Conservation (phyloP, 2,888 invertebrate genomes). For the Sinhomidia bicolor region DNA sequence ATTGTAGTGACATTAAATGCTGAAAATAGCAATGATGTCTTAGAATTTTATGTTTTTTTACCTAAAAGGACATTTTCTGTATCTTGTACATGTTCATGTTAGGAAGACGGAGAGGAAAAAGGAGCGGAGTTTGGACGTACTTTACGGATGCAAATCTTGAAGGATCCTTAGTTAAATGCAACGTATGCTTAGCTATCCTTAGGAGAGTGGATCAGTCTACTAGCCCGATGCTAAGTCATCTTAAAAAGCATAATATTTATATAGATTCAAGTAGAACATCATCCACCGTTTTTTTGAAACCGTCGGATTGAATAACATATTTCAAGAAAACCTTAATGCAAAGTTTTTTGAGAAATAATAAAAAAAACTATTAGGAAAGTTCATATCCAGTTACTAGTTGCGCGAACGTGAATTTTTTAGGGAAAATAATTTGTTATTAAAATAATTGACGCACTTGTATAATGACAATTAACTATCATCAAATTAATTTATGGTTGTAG, state of each 20-base stretch:
- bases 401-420: no score
- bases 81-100: not conserved
- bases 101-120: conserved; percentile 20
- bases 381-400: no score
- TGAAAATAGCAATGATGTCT: no score
- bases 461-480: not conserved
- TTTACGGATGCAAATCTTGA: conserved; percentile 29
- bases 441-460: not conserved
- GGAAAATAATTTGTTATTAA: no score
- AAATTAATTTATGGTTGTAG: not conserved
- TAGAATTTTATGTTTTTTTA: no score
- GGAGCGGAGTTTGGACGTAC: conserved; percentile 35
- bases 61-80: not conserved
- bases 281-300: no score
- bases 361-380: no score
- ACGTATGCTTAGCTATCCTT: conserved; percentile 14
- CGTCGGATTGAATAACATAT: no score
- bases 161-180: conserved; percentile 9
- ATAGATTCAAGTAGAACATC: conserved; percentile 12
- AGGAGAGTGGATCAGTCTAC: conserved; percentile 37
- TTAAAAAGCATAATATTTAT: conserved; percentile 38
- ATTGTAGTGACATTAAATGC: no score
- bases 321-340: no score
- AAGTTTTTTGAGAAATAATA: no score
- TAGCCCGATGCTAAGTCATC: conserved; percentile 32